Evolutionary conservation across 2,113 vertebrate species (phyloP).

Genomic region (Willisornis vidua): DNA sequence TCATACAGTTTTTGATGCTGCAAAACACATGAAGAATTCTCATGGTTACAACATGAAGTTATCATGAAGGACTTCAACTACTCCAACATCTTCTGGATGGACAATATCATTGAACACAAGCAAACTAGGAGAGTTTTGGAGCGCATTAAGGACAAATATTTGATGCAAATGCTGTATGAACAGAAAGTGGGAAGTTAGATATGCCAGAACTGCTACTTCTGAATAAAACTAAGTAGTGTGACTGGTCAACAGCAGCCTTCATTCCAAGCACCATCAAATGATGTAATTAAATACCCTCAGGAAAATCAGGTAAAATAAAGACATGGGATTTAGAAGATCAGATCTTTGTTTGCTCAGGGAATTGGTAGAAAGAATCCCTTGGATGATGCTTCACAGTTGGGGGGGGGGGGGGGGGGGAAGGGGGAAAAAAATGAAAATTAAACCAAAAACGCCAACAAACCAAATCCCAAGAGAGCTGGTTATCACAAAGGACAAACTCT

Average conservation of each 20-base stretch:
- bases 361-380: background rate
- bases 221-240: background rate
- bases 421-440: too few relatives aligned
- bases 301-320: background rate
- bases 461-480: background rate
- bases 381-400: accelerated
- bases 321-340: background rate
- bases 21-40: background rate
- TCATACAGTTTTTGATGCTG: background rate
- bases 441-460: background rate
- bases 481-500: background rate
- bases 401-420: too few relatives aligned
- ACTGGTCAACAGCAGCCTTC: background rate
- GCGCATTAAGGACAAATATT: background rate
- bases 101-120: background rate
- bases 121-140: background rate
- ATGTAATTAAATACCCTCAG: background rate
- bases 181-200: background rate
- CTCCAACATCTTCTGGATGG: background rate
- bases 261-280: background rate
- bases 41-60: background rate
- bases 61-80: background rate
- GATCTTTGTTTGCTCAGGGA: background rate
- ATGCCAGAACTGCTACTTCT: background rate
- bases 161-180: background rate